These are phyloP conservation scores for Leucophenga montana DNA, from an alignment of 2,888 invertebrate genomes.

Conservation along the genomic window DNA sequence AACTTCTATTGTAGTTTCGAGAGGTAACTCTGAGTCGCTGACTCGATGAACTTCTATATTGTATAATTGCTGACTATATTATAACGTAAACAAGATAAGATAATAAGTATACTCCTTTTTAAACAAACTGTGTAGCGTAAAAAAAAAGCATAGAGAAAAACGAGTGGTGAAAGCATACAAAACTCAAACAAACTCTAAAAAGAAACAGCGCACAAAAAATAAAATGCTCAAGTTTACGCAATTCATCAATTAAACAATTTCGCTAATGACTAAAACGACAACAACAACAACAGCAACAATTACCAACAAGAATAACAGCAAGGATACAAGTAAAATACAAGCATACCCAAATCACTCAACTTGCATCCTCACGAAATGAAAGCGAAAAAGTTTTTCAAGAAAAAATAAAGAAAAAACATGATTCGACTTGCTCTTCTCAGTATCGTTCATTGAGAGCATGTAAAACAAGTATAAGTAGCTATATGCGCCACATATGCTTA, in stretches of 20 bases:
- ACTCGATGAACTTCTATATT: too few relatives aligned
- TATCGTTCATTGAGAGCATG: neutral
- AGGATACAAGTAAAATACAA: constrained; percentile 3
- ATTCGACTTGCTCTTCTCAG: neutral
- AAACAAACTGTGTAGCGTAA: too few relatives aligned
- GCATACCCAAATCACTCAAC: constrained; percentile 17
- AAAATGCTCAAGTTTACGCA: constrained; percentile 32
- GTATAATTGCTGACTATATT: too few relatives aligned
- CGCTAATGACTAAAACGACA: constrained; percentile 44
- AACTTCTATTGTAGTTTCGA: too few relatives aligned
- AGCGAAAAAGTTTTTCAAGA: constrained; percentile 17
- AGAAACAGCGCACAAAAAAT: neutral
- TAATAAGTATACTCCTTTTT: too few relatives aligned
- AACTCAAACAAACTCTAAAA: neutral
- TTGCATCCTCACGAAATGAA: constrained; percentile 13
- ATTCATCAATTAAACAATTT: constrained; percentile 50
- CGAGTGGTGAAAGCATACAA: neutral
- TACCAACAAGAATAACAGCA: constrained; percentile 1
- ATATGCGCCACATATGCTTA: neutral
- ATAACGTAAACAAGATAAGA: too few relatives aligned
- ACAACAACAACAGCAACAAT: constrained; percentile 24
- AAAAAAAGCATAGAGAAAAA: neutral
- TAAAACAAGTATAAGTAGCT: constrained; percentile 17
- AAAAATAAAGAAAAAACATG: neutral
- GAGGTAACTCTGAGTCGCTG: too few relatives aligned